These are phyloP conservation scores for Ochropleura leucogaster DNA, from an alignment of 2,888 invertebrate genomes.

Conservation along the genomic window DNA sequence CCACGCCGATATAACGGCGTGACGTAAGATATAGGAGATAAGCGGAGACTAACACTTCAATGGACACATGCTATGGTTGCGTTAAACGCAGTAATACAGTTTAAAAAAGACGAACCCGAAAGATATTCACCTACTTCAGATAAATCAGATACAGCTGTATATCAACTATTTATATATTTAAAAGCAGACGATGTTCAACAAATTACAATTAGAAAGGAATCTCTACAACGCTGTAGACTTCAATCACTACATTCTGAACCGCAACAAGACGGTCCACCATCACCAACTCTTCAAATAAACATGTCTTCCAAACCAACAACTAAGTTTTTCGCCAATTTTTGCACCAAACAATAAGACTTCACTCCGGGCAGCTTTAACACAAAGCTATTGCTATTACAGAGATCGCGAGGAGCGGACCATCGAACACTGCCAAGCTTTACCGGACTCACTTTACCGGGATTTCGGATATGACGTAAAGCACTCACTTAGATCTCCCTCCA, in stretches of 20 bases:
- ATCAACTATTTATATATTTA: neutral
- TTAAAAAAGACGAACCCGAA: neutral
- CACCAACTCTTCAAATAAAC: slow-evolving; percentile 11
- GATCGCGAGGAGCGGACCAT: slow-evolving; percentile 87
- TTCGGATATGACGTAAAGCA: slow-evolving; percentile 90
- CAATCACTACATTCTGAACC: neutral
- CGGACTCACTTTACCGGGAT: slow-evolving; percentile 90
- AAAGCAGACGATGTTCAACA: no score
- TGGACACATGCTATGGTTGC: neutral
- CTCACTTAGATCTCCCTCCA: slow-evolving; percentile 83
- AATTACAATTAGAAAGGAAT: neutral
- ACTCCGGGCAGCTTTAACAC: slow-evolving; percentile 88
- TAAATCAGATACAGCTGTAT: neutral
- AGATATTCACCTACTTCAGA: neutral
- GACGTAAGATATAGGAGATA: slow-evolving; percentile 64
- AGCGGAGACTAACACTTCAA: slow-evolving; percentile 54
- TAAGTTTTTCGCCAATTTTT: slow-evolving; percentile 65
- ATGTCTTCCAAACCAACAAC: neutral
- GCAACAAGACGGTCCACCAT: neutral
- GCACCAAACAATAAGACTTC: slow-evolving; percentile 84
- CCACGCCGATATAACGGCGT: slow-evolving; percentile 88
- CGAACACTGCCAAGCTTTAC: slow-evolving; percentile 88
- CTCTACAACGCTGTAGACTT: no score
- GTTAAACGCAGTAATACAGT: neutral
- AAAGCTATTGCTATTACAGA: slow-evolving; percentile 90